phyloP scores from a whole-genome alignment of 2,888 invertebrate genomes.

The Spicauda simplicius region DNA sequence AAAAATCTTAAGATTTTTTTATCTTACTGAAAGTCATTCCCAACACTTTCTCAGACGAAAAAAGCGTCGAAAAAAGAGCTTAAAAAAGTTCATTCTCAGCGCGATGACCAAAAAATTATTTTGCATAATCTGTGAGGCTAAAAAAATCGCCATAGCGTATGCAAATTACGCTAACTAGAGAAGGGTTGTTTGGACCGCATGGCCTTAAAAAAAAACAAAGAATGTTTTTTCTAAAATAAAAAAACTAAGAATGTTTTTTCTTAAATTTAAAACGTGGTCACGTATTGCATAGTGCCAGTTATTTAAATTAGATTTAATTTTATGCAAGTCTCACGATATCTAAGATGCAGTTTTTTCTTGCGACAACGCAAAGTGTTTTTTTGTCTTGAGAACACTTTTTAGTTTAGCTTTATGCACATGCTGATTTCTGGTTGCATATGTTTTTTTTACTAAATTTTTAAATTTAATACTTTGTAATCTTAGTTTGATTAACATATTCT shows the following conservation, averaged over 20 bases:
- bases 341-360: constrained; percentile 54
- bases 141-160: constrained; percentile 72
- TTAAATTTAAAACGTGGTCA: constrained; percentile 69
- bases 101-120: constrained; percentile 78
- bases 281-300: constrained; percentile 61
- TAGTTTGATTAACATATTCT: no score
- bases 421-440: no score
- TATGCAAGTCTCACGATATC: constrained; percentile 73
- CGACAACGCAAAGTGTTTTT: constrained; percentile 37
- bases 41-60: constrained; percentile 28
- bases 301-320: constrained; percentile 63
- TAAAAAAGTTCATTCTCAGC: constrained; percentile 57
- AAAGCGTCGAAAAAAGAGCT: constrained; percentile 16
- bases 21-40: constrained; percentile 40
- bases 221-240: constrained; percentile 50
- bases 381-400: constrained; percentile 44
- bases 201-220: constrained; percentile 41
- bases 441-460: no score
- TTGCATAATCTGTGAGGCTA: constrained; percentile 74
- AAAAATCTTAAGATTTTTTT: constrained; percentile 35
- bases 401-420: not conserved
- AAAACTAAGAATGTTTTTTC: constrained; percentile 42
- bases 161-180: constrained; percentile 40
- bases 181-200: constrained; percentile 64
- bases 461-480: no score